phyloP scores from a whole-genome alignment of 23 tunicate genomes.

The Pegea sp. region DNA sequence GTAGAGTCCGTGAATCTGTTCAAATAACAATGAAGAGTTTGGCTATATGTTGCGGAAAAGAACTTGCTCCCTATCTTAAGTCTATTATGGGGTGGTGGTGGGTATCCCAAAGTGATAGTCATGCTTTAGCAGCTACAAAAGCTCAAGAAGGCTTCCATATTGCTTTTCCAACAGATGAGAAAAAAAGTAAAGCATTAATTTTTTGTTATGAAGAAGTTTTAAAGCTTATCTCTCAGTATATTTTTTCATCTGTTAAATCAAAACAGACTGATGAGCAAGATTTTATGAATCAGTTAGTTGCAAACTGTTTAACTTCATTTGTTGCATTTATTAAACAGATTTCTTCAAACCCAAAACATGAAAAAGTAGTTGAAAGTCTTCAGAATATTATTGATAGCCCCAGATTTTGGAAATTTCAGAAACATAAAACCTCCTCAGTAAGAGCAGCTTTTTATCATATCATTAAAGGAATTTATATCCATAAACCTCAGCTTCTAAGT shows the following conservation, averaged over 20 bases:
- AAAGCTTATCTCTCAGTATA: conserved; percentile 3
- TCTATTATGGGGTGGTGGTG: conserved; percentile 70
- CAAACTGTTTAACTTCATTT: conserved; percentile 30
- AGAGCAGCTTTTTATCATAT: conserved; percentile 29
- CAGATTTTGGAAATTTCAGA: conserved; percentile 57
- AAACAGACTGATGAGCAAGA: conserved; percentile 7
- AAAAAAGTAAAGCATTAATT: conserved; percentile 21
- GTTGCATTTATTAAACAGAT: conserved; percentile 15
- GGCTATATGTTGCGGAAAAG: conserved; percentile 19
- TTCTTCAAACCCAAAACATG: neutral
- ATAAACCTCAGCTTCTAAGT: conserved; percentile 7
- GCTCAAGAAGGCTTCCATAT: conserved; percentile 18
- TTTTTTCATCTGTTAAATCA: conserved; percentile 7
- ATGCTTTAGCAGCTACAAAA: conserved; percentile 36
- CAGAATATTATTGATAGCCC: conserved; percentile 9
- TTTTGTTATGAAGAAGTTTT: conserved; percentile 54
- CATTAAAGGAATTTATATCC: conserved; percentile 9
- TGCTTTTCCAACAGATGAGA: conserved; percentile 46
- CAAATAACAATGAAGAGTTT: conserved; percentile 24
- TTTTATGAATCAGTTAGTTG: conserved; percentile 13
- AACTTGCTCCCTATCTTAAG: conserved; percentile 61
- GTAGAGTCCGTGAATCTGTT: conserved; percentile 45
- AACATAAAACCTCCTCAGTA: conserved; percentile 18
- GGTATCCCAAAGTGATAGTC: conserved; percentile 50
- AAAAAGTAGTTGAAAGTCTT: conserved; percentile 1